These are phyloP conservation scores for Venustaconcha ellipsiformis DNA, from an alignment of 1,140 invertebrate species.

Conservation along the genomic window DNA sequence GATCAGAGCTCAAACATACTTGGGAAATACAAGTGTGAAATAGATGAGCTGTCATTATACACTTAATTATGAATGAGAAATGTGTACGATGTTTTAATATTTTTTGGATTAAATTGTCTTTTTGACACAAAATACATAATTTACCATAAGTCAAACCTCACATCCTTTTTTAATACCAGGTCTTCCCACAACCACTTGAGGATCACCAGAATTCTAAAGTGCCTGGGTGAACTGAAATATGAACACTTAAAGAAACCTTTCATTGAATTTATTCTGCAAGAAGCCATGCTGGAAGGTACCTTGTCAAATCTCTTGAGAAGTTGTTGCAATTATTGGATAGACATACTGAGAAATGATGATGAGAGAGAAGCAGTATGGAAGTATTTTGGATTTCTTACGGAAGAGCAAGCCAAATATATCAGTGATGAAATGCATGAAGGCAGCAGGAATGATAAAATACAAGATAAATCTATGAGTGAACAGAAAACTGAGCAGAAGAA, in stretches of 20 bases:
- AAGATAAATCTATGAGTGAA: no score
- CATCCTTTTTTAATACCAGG: conserved; percentile 28
- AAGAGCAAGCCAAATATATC: no score
- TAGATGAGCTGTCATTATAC: no score
- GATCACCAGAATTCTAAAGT: conserved; percentile 61
- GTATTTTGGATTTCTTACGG: conserved; percentile 16
- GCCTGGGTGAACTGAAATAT: conserved; percentile 56
- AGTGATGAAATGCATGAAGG: conserved; percentile 4
- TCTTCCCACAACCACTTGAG: conserved; percentile 55
- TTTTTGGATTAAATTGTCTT: no score
- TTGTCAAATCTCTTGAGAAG: conserved; percentile 39
- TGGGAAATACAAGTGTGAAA: no score
- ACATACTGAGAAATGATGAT: conserved; percentile 45
- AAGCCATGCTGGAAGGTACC: conserved; percentile 38
- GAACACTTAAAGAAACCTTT: conserved; percentile 50
- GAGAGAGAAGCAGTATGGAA: conserved; percentile 36
- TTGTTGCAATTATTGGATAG: conserved; percentile 52
- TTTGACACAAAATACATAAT: no score
- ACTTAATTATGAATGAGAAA: no score
- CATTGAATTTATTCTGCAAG: conserved; percentile 49
- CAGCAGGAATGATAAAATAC: neutral
- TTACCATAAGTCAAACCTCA: no score
- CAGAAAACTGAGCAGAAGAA: no score
- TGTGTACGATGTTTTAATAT: no score
- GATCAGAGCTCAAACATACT: no score